Conservation (phyloP, 64 coral and sea anemone genomes). For the Pocillopora verrucosa region DNA sequence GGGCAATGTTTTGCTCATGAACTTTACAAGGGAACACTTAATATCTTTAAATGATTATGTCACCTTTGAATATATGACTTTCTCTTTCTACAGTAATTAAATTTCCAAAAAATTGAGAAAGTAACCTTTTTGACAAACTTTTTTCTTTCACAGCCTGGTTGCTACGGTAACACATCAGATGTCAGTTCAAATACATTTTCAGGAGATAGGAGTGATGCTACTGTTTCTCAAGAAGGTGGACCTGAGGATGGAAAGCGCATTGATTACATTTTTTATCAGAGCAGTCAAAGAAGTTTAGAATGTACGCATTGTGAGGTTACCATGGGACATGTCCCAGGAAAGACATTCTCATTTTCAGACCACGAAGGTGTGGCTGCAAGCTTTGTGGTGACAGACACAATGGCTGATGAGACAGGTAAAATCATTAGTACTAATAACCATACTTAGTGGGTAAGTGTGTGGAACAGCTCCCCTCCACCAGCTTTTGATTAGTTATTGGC, state of each 20-base stretch:
- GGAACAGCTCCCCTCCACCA: not conserved
- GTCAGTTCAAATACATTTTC: constrained; percentile 75
- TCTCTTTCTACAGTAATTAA: too few species aligned
- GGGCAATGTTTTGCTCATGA: too few species aligned
- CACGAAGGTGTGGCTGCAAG: constrained; percentile 77
- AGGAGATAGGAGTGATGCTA: not conserved
- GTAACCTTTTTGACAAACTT: not conserved
- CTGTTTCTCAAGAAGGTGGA: constrained; percentile 29
- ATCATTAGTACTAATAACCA: not conserved
- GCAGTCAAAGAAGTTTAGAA: constrained; percentile 1
- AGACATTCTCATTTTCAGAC: constrained; percentile 82
- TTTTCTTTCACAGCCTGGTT: constrained; percentile 46
- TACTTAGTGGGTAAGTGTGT: not conserved
- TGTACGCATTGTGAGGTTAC: constrained; percentile 65
- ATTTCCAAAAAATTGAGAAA: too few species aligned
- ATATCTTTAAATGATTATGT: too few species aligned
- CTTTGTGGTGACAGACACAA: constrained; percentile 52
- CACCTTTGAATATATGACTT: too few species aligned
- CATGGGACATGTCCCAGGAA: constrained; percentile 78
- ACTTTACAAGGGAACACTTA: too few species aligned
- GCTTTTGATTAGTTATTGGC: too few species aligned
- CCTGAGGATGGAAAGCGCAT: constrained; percentile 75
- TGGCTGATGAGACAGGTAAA: not conserved
- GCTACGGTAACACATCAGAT: constrained; percentile 86
- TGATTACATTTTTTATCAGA: constrained; percentile 80